Percentiles rank a stretch among this genome's conserved stretches.
phyloP scores from a whole-genome alignment of 2,888 invertebrate genomes.

The Azorinus chamasolen region DNA sequence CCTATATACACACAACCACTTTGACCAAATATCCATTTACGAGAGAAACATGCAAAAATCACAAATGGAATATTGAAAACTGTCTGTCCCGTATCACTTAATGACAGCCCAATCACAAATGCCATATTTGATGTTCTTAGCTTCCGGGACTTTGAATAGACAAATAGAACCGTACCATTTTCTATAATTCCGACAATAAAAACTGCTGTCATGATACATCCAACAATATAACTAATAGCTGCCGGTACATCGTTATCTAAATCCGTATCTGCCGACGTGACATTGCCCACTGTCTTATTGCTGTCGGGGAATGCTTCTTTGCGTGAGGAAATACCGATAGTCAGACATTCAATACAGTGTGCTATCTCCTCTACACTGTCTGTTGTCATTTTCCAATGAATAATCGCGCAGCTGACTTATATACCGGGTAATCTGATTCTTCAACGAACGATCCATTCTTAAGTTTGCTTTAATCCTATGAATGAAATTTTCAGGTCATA shows the following conservation, averaged over 20 bases:
- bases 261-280: too few relatives aligned
- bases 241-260: neutral
- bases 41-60: constrained; percentile 24
- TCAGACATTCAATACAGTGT: too few relatives aligned
- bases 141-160: constrained; percentile 16
- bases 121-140: constrained; percentile 30
- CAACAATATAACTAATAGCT: constrained; percentile 32
- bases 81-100: constrained; percentile 38
- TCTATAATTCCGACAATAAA: constrained; percentile 34
- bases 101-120: constrained; percentile 29
- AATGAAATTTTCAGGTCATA: too few relatives aligned
- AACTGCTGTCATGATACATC: constrained; percentile 22
- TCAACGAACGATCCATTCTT: too few relatives aligned
- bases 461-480: too few relatives aligned
- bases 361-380: too few relatives aligned
- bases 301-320: too few relatives aligned
- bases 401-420: too few relatives aligned
- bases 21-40: constrained; percentile 42
- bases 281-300: too few relatives aligned
- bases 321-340: too few relatives aligned
- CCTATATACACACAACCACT: constrained; percentile 33
- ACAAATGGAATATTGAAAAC: constrained; percentile 42
- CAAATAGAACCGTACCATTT: constrained; percentile 30
- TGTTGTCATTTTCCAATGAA: too few relatives aligned
- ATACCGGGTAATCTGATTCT: too few relatives aligned